Evolutionary conservation across 2,113 vertebrate genomes (phyloP), one percentile per base, ranked within the genome.

Genomic region (Scomber japonicus): DNA sequence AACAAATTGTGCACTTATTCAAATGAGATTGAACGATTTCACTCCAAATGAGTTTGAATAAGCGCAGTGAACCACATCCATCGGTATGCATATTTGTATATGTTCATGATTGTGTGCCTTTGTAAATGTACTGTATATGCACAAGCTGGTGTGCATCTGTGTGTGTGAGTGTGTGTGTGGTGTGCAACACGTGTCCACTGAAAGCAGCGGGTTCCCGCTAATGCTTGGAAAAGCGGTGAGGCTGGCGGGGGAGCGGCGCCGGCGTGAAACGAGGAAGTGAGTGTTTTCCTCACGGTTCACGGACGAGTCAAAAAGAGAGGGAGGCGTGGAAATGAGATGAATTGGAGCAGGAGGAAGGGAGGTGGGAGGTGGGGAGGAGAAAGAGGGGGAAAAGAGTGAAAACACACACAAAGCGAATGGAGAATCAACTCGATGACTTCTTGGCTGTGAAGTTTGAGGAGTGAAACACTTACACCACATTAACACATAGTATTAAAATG

Each of bases 261-360:
- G 35, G 31, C 24, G 0, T 61, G 67, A 77, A 88, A 89, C 40
- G 13, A 70, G 66, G 65, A 82, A 65, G 73, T 3, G 27, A 76
- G 75, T 66, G 67, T 77, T 83, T 91, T 77, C 40, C 80, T 88
- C 80, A 83, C 30, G 82, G 88, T 86, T 92, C 90, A 93, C n/a
- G 9, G 82, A 78, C 21, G 75, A 91, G 79, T 86, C 68, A 86
- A 82, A 85, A 70, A 64, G 51, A 86, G 73, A 82, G 51, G 40
- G 83, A 84, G 71, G 63, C 9, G 11, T 81, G 80, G 60, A 88
- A 89, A 91, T 86, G 51, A 91, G 83, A 89, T 86, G 73, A 85
- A 86, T 75, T 82, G 81, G 35, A 90, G 73, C 35, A 8, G 54
- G 72, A 71, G 61, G 13, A 27, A 17, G 49, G 19, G 44, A 49